Evolutionary conservation across 2,888 invertebrate genomes (phyloP).

Genomic region (Drosophila anomelani): DNA sequence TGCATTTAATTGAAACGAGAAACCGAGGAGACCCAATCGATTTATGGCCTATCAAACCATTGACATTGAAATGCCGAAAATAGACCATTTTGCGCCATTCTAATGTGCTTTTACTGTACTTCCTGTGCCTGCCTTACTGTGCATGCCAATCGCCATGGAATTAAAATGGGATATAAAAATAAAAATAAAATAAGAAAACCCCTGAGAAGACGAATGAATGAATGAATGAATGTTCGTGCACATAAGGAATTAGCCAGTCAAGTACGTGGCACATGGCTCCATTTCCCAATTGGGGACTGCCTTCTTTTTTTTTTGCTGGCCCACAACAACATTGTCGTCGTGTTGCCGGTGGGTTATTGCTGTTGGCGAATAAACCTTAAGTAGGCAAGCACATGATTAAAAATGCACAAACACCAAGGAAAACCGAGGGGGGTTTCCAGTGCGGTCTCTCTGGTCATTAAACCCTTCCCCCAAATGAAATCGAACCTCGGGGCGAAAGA

Average conservation of each 20-base stretch:
- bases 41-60: conserved; percentile 44
- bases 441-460: conserved; percentile 50
- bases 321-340: conserved; percentile 67
- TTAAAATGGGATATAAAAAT: conserved; percentile 14
- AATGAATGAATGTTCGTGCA: conserved; percentile 62
- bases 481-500: conserved; percentile 32
- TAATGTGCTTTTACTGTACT: conserved; percentile 69
- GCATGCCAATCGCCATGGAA: conserved; percentile 64
- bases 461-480: conserved; percentile 50
- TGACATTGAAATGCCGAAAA: conserved; percentile 73
- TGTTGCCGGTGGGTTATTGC: conserved; percentile 26
- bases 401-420: conserved; percentile 59
- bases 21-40: conserved; percentile 29
- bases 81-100: conserved; percentile 50
- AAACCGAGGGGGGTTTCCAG: background rate
- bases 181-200: conserved; percentile 8
- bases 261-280: conserved; percentile 73
- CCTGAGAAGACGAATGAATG: background rate
- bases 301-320: conserved; percentile 27
- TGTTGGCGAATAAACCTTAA: conserved; percentile 56
- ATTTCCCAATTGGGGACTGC: conserved; percentile 65
- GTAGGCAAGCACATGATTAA: conserved; percentile 77
- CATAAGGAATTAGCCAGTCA: conserved; percentile 73
- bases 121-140: conserved; percentile 41
- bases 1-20: conserved; percentile 39